Conservation (phyloP, 2,888 invertebrate genomes). For the Cheilosia impressa region DNA sequence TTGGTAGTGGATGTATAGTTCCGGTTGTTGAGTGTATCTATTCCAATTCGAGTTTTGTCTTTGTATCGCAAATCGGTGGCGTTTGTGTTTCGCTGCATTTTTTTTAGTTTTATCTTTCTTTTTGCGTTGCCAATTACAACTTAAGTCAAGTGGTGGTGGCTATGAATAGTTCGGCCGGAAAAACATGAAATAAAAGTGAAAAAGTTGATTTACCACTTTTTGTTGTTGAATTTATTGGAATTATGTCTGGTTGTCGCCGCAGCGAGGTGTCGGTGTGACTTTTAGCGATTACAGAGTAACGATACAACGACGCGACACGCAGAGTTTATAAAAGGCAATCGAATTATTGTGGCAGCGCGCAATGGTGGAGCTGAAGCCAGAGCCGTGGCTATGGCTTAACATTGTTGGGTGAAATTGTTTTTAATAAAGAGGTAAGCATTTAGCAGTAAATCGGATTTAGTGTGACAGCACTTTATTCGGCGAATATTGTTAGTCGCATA, state of each 20-base stretch:
- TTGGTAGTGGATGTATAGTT: slow-evolving; percentile 59
- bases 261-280: slow-evolving; percentile 62
- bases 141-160: slow-evolving; percentile 51
- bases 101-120: not conserved
- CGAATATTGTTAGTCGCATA: not conserved
- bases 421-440: slow-evolving; percentile 31
- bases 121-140: slow-evolving; percentile 59
- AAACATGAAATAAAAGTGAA: slow-evolving; percentile 75
- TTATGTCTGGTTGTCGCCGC: slow-evolving; percentile 60
- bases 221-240: slow-evolving; percentile 63
- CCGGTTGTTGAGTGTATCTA: slow-evolving; percentile 70
- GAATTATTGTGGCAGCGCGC: slow-evolving; percentile 11
- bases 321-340: slow-evolving; percentile 11
- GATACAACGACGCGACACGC: slow-evolving; percentile 42
- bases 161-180: slow-evolving; percentile 62
- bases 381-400: not conserved
- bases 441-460: slow-evolving; percentile 18
- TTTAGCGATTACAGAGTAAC: slow-evolving; percentile 62
- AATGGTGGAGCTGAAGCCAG: not conserved
- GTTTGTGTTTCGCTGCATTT: slow-evolving; percentile 48
- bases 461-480: not conserved
- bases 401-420: slow-evolving; percentile 25
- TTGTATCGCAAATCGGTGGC: slow-evolving; percentile 62
- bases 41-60: slow-evolving; percentile 57
- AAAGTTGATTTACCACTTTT: slow-evolving; percentile 71